Evolutionary conservation across 2,888 invertebrate species (phyloP).

Genomic region (Hydrotaea diabolus): DNA sequence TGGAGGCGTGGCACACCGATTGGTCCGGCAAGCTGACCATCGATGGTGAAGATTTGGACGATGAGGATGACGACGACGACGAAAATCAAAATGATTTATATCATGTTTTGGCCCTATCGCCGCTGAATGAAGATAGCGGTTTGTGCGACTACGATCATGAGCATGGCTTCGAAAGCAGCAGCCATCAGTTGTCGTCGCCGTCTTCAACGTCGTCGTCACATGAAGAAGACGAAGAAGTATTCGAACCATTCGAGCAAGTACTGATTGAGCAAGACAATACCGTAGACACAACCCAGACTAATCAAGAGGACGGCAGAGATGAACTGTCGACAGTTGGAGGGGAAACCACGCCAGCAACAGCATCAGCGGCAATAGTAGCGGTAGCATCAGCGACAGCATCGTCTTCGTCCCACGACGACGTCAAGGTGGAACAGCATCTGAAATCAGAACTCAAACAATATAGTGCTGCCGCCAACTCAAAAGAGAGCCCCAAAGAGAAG

Average conservation of each 20-base stretch:
- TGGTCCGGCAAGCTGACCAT: conserved; percentile 67
- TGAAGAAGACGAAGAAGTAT: conserved; percentile 22
- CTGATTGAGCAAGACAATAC: conserved; percentile 56
- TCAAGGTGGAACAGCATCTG: not conserved
- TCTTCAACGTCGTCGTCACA: not conserved
- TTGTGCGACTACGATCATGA: conserved; percentile 34
- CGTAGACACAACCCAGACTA: conserved; percentile 16
- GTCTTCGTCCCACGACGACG: not conserved
- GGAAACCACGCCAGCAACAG: conserved; percentile 1
- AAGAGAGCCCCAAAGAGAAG: not conserved
- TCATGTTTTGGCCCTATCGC: conserved; percentile 7
- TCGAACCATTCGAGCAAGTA: conserved; percentile 66
- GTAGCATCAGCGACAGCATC: not conserved
- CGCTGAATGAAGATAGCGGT: conserved; percentile 38
- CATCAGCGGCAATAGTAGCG: not conserved
- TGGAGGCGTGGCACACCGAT: conserved; percentile 75
- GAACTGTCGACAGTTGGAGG: not conserved
- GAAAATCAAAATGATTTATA: conserved; percentile 32
- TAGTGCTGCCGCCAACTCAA: not conserved
- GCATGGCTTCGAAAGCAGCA: not conserved
- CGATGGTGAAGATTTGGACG: conserved; percentile 4
- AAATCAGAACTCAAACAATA: conserved; percentile 22
- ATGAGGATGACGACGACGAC: conserved; percentile 8
- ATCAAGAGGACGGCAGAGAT: not conserved
- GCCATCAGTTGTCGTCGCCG: not conserved